phyloP scores from a whole-genome alignment of 2,888 invertebrate species.

The Neoascia interrupta region DNA sequence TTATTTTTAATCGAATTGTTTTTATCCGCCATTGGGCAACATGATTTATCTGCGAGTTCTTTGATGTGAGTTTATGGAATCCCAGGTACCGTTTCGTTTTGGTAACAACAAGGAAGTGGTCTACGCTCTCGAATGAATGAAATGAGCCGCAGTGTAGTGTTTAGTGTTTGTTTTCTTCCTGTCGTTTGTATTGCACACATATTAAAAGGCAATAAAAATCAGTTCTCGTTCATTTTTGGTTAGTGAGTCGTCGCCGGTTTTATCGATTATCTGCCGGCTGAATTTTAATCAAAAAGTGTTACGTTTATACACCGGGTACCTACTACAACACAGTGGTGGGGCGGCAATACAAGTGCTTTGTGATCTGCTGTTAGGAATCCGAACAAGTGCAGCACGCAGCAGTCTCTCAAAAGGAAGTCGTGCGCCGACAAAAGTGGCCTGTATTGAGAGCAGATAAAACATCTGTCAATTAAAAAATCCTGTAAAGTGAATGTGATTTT shows the following conservation, averaged over 20 bases:
- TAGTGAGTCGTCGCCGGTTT: constrained; percentile 32
- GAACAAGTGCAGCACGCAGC: constrained; percentile 47
- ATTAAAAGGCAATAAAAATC: constrained; percentile 60
- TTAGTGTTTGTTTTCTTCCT: constrained; percentile 52
- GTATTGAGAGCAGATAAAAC: neutral
- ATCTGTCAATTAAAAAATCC: constrained; percentile 18
- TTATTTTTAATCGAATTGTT: neutral
- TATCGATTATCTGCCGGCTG: constrained; percentile 55
- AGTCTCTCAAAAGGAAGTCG: neutral
- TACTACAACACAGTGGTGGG: constrained; percentile 12
- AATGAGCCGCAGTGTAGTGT: constrained; percentile 12
- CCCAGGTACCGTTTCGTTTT: no score
- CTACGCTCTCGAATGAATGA: neutral
- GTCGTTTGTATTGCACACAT: constrained; percentile 41
- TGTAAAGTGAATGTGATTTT: constrained; percentile 45
- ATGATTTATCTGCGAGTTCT: neutral
- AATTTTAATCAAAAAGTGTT: constrained; percentile 58
- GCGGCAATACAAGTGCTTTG: constrained; percentile 41
- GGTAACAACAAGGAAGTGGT: neutral
- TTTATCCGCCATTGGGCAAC: neutral
- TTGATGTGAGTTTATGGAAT: no score
- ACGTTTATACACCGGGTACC: constrained; percentile 7
- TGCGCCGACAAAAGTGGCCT: constrained; percentile 5
- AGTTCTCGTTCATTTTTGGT: constrained; percentile 35
- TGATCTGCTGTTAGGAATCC: constrained; percentile 57